A percentile compares a stretch with the other conserved stretches of the same genome.
Evolutionary conservation across 1,140 invertebrate species (phyloP).

Genomic region (Drosophila kohkoa): DNA sequence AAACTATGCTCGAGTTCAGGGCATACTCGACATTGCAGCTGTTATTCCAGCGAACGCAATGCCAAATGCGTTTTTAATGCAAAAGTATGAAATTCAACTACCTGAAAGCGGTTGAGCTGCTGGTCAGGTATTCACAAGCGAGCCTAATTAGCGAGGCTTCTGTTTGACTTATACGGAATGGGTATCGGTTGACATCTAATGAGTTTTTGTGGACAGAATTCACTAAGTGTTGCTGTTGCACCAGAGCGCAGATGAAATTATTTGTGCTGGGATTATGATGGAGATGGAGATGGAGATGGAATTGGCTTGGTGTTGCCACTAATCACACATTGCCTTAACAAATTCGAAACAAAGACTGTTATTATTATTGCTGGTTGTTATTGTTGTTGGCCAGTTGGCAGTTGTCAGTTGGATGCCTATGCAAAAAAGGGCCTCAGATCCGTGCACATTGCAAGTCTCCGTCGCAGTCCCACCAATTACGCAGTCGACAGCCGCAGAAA

Average conservation of each 20-base stretch:
- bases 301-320: constrained; percentile 67
- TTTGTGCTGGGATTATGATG: constrained; percentile 4
- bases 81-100: constrained; percentile 21
- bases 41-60: neutral
- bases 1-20: constrained; percentile 1
- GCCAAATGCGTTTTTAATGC: constrained; percentile 40
- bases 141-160: constrained; percentile 62
- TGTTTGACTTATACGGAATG: constrained; percentile 23
- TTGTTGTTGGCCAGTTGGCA: constrained; percentile 23
- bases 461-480: constrained; percentile 59
- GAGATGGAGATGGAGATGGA: too few species aligned
- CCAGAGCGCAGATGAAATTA: neutral
- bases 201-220: constrained; percentile 39
- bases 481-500: constrained; percentile 25
- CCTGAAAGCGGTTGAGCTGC: constrained; percentile 6
- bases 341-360: constrained; percentile 64
- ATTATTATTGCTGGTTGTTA: constrained; percentile 41
- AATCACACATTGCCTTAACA: constrained; percentile 64
- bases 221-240: constrained; percentile 3
- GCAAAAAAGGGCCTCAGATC: constrained; percentile 57
- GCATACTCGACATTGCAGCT: neutral
- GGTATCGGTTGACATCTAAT: constrained; percentile 39
- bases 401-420: constrained; percentile 26
- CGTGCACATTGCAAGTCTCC: constrained; percentile 17
- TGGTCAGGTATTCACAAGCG: constrained; percentile 1